Base-by-base conservation (phyloP, 2,113 vertebrate species). In the Mastomys natalensis region DNA sequence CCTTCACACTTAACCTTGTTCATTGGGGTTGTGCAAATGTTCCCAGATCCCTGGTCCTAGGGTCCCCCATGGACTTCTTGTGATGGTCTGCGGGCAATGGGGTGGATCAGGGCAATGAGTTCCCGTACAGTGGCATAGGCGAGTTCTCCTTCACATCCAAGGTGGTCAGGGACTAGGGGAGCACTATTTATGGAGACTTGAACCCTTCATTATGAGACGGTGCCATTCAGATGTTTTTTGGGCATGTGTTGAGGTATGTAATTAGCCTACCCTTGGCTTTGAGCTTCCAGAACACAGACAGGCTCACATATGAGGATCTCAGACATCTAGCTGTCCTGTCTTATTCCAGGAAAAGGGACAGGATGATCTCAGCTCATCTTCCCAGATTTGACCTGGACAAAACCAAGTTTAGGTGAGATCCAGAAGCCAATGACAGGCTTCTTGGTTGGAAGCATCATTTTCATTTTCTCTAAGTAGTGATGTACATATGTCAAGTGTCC, bases 131-230 rank as follows among this genome's bases (percentile, higher is more conserved):
- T 95, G 74, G 40, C 43, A 5, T 10, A 62, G 97, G 94, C 97
- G 95, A 98, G 93, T 88, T 84, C 97, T 97, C 96, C 96, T 96
- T 97, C 97, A 87, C 89, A 90, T 97, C 97, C 92, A 97, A 98
- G 97, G 97, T 62, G 72, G 94, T 94, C 97, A 97, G 89, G 95
- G 97, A 97, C 29, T 7, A 82, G 92, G 93, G 96, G 68, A 77
- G n/a, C 48, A 88, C 95, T 95, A 81, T 98, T 97, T 98, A 86
- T 97, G 72, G 96, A 95, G 81, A 82, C 96, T 95, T 73, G 93
- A 97, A 98, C 96, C 87, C 97, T 96, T 80, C 92, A 97, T 97
- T 91, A 97, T 77, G 94, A 95, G 81, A 17, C 17, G 40, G 17
- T 53, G 45, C 93, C 94, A 87, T 98, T 97, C 86, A 89, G 89